Conservation (phyloP, 2,888 invertebrate genomes). For the Drepana falcataria region DNA sequence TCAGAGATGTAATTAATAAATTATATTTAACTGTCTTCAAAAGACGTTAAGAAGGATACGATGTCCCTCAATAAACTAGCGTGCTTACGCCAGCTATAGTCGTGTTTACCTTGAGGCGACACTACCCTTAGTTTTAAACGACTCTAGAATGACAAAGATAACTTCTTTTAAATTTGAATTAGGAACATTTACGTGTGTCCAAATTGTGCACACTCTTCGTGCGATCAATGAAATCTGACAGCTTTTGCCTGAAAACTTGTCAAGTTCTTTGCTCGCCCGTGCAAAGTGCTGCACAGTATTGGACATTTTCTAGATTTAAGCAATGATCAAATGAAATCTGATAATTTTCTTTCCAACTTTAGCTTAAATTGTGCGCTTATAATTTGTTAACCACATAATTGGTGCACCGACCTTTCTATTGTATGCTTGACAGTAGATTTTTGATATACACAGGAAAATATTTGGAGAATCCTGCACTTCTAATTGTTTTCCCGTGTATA, state of each 20-base stretch:
- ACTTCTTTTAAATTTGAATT: conserved; percentile 26
- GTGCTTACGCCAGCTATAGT: conserved; percentile 42
- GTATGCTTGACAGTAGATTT: neutral
- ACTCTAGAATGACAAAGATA: conserved; percentile 56
- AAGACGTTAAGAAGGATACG: conserved; percentile 48
- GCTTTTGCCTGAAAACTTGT: neutral
- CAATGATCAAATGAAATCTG: too few species aligned
- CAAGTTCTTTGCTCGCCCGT: neutral
- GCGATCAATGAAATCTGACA: conserved; percentile 19
- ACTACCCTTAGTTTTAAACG: conserved; percentile 37
- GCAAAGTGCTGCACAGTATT: neutral
- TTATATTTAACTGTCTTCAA: conserved; percentile 50
- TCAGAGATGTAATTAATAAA: conserved; percentile 39
- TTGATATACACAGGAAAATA: conserved; percentile 20
- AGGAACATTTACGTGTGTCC: conserved; percentile 11
- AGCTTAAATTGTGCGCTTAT: neutral
- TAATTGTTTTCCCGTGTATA: conserved; percentile 24
- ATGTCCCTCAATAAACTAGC: conserved; percentile 47
- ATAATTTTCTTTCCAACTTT: neutral
- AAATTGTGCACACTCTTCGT: conserved; percentile 21
- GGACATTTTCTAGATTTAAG: too few species aligned
- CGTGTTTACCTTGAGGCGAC: conserved; percentile 42
- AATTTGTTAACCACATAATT: neutral
- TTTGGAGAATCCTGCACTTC: conserved; percentile 44
- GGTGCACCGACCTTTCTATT: neutral